Base-by-base conservation (phyloP, 2,797 vertebrate species). In the Halcyon chelicuti region DNA sequence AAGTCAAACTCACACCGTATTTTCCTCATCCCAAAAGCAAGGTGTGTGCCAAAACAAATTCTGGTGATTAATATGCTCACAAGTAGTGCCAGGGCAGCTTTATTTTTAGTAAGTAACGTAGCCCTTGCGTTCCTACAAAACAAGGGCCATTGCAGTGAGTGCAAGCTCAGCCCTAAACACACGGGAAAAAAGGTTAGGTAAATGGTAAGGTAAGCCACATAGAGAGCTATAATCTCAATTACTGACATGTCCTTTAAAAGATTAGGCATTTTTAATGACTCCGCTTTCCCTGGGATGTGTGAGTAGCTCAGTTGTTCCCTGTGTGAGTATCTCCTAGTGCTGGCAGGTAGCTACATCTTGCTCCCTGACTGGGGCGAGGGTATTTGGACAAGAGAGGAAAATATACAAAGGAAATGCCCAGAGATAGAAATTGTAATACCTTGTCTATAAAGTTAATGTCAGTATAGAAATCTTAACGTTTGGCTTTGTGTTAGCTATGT, bases 21-120 rank as follows among this genome's bases (percentile, higher is more conserved):
- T 86, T 92, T 68, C 42, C 42, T 76, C 7, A 6, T 79, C 71
- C 71, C 71, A 70, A 82, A 90, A 66, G 39, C n/a, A 77, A 88
- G 12, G 12, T 60, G 37, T 67, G 19, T 73, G 90, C 93, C 90
- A 86, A 93, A 95, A 57, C 71, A 95, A 95, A 93, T 94, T 62
- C 76, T 86, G 55, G 47, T 85, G 77, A 86, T 93, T 86, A 93
- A 82, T 73, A 81, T 23, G 26, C 42, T 90, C 47, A 37, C 54
- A 21, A 28, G 46, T 33, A 55, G 18, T 73, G 61, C 84, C 85
- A 88, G 70, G 66, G 61, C 82, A 94, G 46, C 42, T 89, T 87
- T 80, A 72, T 75, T 92, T 92, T 91, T 55, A 88, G 84, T 52
- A 51, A 26, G 73, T 65, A 93, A 37, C 13, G 21, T 28, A 78